Evolutionary conservation across 2,888 invertebrate species (phyloP).

Genomic region (Penaeus monodon): DNA sequence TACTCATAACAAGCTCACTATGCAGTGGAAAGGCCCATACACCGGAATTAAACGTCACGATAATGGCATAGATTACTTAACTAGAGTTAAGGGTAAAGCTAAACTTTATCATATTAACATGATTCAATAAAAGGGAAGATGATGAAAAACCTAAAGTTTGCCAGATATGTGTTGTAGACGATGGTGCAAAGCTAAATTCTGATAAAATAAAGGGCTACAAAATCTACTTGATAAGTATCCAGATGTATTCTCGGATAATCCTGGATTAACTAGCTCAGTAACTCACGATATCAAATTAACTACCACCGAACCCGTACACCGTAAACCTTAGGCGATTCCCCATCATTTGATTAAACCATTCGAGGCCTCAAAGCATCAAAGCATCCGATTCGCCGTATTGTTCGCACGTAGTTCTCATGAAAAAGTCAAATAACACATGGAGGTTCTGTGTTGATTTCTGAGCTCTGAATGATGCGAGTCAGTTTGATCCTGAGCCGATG

Average conservation of each 20-base stretch:
- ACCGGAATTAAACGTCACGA: not conserved
- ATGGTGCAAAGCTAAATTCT: not conserved
- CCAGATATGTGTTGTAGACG: not conserved
- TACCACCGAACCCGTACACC: not conserved
- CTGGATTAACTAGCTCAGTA: not conserved
- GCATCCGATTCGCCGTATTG: constrained; percentile 68
- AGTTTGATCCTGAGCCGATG: constrained; percentile 22
- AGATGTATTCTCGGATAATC: not conserved
- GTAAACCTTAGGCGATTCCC: constrained; percentile 12
- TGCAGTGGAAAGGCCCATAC: constrained; percentile 11
- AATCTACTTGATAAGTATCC: not conserved
- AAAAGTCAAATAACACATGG: constrained; percentile 67
- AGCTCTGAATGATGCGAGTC: constrained; percentile 8
- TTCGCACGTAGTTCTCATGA: constrained; percentile 68
- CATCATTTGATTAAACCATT: not conserved
- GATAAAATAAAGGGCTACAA: not conserved
- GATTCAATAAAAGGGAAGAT: not conserved
- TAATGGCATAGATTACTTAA: not conserved
- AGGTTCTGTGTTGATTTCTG: constrained; percentile 8
- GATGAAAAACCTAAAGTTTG: not conserved
- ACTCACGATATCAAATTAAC: not conserved
- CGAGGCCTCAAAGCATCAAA: constrained; percentile 64
- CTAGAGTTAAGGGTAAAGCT: not conserved
- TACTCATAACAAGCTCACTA: not conserved
- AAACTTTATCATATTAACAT: constrained; percentile 8